Conservation (phyloP, 2,797 vertebrate species). For the Lepus townsendii region DNA sequence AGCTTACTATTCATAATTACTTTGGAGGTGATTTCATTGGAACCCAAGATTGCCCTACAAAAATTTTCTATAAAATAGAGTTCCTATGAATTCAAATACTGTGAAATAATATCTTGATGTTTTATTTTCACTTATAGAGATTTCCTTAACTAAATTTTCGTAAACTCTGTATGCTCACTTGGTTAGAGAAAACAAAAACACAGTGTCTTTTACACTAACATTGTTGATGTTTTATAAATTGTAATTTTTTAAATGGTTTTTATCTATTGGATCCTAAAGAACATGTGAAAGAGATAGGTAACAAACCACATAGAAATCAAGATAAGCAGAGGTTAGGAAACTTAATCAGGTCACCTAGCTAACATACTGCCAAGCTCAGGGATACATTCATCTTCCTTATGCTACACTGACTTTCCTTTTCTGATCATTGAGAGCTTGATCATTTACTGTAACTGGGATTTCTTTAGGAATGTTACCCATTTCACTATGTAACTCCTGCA, state of each 20-base stretch:
- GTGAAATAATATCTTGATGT: not conserved
- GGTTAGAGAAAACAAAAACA: no score
- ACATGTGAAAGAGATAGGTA: not conserved
- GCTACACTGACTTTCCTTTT: not conserved
- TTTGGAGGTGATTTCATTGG: not conserved
- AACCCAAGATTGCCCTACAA: not conserved
- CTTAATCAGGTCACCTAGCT: not conserved
- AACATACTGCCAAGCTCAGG: not conserved
- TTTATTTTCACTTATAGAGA: not conserved
- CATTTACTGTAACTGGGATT: not conserved
- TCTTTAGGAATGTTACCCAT: not conserved
- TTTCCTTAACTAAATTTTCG: not conserved
- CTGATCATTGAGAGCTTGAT: not conserved
- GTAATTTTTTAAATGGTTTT: not conserved
- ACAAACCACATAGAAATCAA: not conserved
- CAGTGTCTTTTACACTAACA: no score
- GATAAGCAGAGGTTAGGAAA: not conserved
- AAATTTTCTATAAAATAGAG: not conserved
- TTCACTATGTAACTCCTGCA: not conserved
- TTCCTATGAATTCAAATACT: not conserved
- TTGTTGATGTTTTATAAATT: no score
- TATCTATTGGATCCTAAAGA: not conserved
- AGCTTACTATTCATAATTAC: not conserved
- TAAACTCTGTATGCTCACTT: not conserved
- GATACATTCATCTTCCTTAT: not conserved